These are phyloP conservation scores for Podargus strigoides DNA, from an alignment of 2,797 vertebrate genomes.

Conservation along the genomic window DNA sequence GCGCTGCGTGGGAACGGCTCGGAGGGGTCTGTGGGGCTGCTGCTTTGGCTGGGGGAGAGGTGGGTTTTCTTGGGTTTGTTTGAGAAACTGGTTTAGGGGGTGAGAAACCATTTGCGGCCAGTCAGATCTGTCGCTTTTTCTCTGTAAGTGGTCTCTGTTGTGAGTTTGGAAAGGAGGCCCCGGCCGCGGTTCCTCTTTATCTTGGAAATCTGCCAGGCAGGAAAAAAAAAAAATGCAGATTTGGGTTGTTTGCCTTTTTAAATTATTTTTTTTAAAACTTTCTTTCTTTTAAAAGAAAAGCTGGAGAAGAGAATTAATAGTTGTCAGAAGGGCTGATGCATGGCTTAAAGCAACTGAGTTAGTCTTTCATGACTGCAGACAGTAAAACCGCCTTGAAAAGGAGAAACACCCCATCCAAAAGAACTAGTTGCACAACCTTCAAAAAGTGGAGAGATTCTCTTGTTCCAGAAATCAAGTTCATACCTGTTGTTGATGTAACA, in stretches of 20 bases:
- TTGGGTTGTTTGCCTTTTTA: not conserved
- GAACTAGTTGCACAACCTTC: constrained; percentile 69
- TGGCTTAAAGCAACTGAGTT: not conserved
- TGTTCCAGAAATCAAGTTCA: constrained; percentile 67
- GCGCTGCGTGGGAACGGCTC: constrained; percentile 1
- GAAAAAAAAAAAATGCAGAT: constrained; percentile 7
- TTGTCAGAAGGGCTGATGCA: not conserved
- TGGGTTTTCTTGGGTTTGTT: not conserved
- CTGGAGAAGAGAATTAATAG: not conserved
- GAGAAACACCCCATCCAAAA: constrained; percentile 58
- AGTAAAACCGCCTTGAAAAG: constrained; percentile 39
- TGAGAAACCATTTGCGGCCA: not conserved
- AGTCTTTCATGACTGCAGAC: constrained; percentile 40
- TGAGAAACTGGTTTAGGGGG: not conserved
- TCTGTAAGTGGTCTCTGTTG: constrained; percentile 1
- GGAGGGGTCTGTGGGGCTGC: not conserved
- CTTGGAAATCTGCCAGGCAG: constrained; percentile 49
- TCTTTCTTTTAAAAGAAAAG: not conserved
- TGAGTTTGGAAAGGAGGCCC: constrained; percentile 43
- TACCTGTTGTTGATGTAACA: constrained; percentile 70
- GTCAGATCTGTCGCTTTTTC: not conserved
- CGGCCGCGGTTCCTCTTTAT: constrained; percentile 38
- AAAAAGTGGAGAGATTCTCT: constrained; percentile 23
- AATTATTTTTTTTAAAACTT: not conserved
- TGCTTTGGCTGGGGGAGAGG: no score